Conservation (phyloP, 2,888 invertebrate genomes). For the Agapetus fuscipes region DNA sequence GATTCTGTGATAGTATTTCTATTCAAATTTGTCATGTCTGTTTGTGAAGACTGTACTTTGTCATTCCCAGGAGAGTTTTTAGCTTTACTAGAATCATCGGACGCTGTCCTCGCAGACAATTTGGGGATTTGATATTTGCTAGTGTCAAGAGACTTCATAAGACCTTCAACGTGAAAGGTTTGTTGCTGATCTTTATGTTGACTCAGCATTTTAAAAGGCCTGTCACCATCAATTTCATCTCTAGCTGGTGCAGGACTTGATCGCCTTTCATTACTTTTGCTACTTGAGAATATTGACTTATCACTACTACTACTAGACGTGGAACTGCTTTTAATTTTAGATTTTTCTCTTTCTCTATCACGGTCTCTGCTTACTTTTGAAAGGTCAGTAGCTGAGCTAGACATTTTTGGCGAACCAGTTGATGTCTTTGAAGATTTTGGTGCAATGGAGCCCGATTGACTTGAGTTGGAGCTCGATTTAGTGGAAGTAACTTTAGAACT, state of each 20-base stretch:
- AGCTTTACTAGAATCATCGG: slow-evolving; percentile 27
- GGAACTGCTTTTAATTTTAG: slow-evolving; percentile 45
- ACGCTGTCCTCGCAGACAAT: slow-evolving; percentile 47
- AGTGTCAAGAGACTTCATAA: slow-evolving; percentile 67
- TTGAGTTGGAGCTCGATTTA: slow-evolving; percentile 34
- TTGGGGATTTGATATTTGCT: slow-evolving; percentile 85
- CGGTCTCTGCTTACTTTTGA: slow-evolving; percentile 48
- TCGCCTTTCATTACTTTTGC: slow-evolving; percentile 51
- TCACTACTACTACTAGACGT: slow-evolving; percentile 36
- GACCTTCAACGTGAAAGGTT: slow-evolving; percentile 58
- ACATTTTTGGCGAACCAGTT: slow-evolving; percentile 51
- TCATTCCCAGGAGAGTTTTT: slow-evolving; percentile 42
- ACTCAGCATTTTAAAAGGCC: slow-evolving; percentile 48
- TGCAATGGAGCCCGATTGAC: slow-evolving; percentile 23
- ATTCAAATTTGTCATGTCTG: slow-evolving; percentile 4
- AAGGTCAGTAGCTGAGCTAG: slow-evolving; percentile 45
- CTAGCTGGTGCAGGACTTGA: slow-evolving; percentile 56
- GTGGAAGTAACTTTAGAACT: slow-evolving; percentile 42
- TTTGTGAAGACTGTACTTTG: slow-evolving; percentile 29
- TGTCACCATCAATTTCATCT: slow-evolving; percentile 54
- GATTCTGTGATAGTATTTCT: slow-evolving; percentile 10
- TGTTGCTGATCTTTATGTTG: slow-evolving; percentile 55
- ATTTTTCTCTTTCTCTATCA: slow-evolving; percentile 48
- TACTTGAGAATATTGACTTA: slow-evolving; percentile 53
- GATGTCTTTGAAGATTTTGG: slow-evolving; percentile 36